Evolutionary conservation across 2,888 invertebrate species (phyloP).

Genomic region (Xestia rhomboidea): DNA sequence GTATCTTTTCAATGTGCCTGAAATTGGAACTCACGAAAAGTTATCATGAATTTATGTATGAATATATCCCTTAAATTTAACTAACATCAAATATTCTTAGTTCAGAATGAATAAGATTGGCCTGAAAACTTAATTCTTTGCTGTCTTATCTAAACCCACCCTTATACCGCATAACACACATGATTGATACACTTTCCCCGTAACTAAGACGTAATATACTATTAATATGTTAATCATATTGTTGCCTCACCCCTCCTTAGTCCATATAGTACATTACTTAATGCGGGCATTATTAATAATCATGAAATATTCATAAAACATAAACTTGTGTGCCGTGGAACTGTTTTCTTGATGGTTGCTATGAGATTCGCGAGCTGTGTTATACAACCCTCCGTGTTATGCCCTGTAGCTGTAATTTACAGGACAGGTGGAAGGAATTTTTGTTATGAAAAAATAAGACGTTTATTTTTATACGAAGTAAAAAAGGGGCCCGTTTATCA

Average conservation of each 20-base stretch:
- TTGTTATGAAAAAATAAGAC: constrained; percentile 2
- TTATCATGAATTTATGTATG: constrained; percentile 44
- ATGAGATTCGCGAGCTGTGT: constrained; percentile 31
- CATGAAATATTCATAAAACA: constrained; percentile 79
- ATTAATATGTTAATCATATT: constrained; percentile 67
- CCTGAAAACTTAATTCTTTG: constrained; percentile 36
- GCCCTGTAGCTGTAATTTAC: constrained; percentile 24
- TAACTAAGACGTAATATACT: constrained; percentile 52
- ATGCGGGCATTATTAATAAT: constrained; percentile 65
- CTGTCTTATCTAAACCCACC: constrained; percentile 17
- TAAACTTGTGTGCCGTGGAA: constrained; percentile 61
- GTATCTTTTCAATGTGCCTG: constrained; percentile 22
- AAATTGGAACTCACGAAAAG: constrained; percentile 9
- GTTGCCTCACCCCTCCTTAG: constrained; percentile 48
- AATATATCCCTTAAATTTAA: constrained; percentile 30
- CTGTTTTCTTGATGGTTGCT: constrained; percentile 43
- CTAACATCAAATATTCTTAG: constrained; percentile 18
- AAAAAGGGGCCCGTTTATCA: background rate
- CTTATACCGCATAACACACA: background rate
- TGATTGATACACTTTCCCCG: constrained; percentile 47
- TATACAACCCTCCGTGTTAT: constrained; percentile 15
- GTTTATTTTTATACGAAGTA: background rate
- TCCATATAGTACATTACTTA: constrained; percentile 33
- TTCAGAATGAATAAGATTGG: constrained; percentile 31
- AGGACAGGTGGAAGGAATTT: background rate